These are phyloP conservation scores for Amphimedon queenslandica DNA, from an alignment of 37 sponge, comb jelly and placozoan species.

Conservation along the genomic window DNA sequence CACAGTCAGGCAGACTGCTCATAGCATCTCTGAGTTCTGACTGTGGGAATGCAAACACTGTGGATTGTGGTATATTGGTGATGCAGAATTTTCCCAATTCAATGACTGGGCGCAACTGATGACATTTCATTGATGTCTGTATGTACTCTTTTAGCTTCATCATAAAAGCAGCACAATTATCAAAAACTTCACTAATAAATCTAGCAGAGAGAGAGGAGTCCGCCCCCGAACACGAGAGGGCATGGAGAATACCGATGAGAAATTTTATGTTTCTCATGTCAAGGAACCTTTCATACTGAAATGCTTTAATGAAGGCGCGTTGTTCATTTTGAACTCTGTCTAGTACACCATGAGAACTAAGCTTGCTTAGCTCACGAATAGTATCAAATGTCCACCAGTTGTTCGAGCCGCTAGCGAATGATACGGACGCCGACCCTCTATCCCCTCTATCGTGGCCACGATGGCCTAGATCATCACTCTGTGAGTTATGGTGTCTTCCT, in stretches of 20 bases:
- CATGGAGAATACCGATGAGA: background rate
- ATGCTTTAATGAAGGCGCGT: background rate
- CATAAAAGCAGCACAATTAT: background rate
- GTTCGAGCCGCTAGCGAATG: background rate
- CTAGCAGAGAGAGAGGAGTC: too few relatives aligned
- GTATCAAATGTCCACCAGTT: background rate
- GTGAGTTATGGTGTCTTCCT: background rate
- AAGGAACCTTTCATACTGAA: background rate
- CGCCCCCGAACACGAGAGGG: too few relatives aligned
- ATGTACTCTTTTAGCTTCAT: background rate
- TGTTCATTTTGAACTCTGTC: background rate
- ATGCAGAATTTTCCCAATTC: background rate
- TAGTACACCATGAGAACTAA: background rate
- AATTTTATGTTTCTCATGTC: background rate
- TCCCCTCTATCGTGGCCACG: background rate
- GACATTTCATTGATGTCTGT: background rate
- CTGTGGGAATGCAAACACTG: background rate
- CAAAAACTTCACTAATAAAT: too few relatives aligned
- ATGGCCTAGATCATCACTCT: background rate
- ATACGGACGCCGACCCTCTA: background rate
- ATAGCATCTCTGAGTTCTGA: background rate
- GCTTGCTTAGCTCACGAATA: background rate
- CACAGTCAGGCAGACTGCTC: background rate
- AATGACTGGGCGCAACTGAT: background rate
- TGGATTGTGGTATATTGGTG: background rate